phyloP scores from a whole-genome alignment of 2,113 vertebrate genomes.

The Gorsachius goisagi region DNA sequence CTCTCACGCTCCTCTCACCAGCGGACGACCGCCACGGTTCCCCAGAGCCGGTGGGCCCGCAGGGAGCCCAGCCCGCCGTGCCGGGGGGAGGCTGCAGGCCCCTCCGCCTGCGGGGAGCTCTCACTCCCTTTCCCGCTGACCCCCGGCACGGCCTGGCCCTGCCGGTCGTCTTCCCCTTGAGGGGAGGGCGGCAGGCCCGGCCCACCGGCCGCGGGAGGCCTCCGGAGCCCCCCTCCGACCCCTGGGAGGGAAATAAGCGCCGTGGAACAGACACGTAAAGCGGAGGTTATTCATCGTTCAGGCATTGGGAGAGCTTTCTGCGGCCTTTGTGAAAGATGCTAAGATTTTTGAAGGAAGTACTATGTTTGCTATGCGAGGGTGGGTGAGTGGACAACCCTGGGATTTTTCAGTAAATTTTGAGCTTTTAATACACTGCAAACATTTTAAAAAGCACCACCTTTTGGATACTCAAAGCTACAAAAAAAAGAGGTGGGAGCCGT shows the following conservation, averaged over 20 bases:
- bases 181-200: no score
- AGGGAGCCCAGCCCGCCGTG: not conserved
- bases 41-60: no score
- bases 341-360: not conserved
- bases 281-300: not conserved
- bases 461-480: not conserved
- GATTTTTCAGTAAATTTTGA: not conserved
- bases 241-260: no score
- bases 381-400: not conserved
- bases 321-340: not conserved
- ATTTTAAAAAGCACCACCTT: not conserved
- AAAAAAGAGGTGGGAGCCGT: fast-evolving
- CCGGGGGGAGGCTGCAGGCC: not conserved
- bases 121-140: no score
- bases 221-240: no score
- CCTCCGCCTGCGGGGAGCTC: no score
- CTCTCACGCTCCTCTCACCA: not conserved
- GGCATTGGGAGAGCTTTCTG: not conserved
- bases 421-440: not conserved
- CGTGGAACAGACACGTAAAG: no score
- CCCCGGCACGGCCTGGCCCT: no score
- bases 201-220: no score
- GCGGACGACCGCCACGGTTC: fast-evolving
- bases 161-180: not conserved
- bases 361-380: not conserved